Evolutionary conservation across 1,140 invertebrate genomes (phyloP).

Genomic region (Drosophila willistoni): DNA sequence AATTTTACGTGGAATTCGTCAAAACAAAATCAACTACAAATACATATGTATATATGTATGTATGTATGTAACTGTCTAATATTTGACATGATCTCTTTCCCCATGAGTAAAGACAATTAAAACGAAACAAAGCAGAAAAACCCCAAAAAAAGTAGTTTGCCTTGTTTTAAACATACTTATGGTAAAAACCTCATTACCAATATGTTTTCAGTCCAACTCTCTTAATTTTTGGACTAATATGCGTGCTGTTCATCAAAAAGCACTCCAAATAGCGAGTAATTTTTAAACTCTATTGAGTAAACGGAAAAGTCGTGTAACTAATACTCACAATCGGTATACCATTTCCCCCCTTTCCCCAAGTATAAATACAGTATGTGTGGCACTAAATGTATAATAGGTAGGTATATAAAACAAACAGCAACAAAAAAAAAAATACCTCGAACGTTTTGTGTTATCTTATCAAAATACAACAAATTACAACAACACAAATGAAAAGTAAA

Average conservation of each 20-base stretch:
- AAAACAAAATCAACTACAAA: not conserved
- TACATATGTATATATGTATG: not conserved
- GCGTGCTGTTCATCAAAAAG: constrained; percentile 13
- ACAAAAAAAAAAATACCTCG: not conserved
- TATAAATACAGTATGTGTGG: not conserved
- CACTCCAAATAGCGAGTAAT: constrained; percentile 33
- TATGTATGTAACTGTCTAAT: not conserved
- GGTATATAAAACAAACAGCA: not conserved
- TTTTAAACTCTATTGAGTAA: constrained; percentile 23
- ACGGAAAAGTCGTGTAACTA: constrained; percentile 21
- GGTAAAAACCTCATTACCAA: constrained; percentile 14
- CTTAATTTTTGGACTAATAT: not conserved
- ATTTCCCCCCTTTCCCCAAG: not conserved
- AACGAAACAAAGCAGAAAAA: constrained; percentile 1
- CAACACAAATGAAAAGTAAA: constrained; percentile 43
- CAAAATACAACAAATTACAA: constrained; percentile 20
- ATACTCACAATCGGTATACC: constrained; percentile 1
- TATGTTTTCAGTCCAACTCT: constrained; percentile 6
- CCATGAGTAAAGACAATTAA: constrained; percentile 13
- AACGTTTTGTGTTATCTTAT: constrained; percentile 47
- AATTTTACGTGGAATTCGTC: no score
- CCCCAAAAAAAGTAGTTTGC: constrained; percentile 12
- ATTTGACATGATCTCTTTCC: not conserved
- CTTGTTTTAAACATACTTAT: not conserved
- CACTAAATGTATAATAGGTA: no score